phyloP scores from a whole-genome alignment of 2,797 vertebrate genomes.

The Melanotaenia boesemani region DNA sequence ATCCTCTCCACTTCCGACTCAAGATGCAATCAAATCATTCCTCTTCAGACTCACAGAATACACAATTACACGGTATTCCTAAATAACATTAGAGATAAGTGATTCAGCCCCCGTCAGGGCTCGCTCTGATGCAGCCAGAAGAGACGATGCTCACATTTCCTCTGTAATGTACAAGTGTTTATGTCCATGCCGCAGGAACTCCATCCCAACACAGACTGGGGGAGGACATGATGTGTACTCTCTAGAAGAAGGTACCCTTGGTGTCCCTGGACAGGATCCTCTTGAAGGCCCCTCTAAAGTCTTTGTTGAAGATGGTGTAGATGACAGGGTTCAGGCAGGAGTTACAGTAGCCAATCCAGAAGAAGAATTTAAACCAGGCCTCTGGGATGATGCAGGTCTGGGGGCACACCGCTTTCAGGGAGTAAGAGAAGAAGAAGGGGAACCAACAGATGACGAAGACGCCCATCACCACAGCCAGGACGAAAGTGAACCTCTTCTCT shows the following conservation, averaged over 20 bases:
- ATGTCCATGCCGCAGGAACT: no score
- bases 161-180: no score
- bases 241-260: conserved; percentile 71
- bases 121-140: conserved; percentile 21
- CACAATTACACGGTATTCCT: conserved; percentile 47
- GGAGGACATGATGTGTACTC: no score
- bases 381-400: conserved; percentile 78
- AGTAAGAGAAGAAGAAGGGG: conserved; percentile 89
- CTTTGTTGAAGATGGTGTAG: no score
- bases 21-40: conserved; percentile 44
- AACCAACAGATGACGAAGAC: conserved; percentile 90
- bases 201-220: no score
- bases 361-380: conserved; percentile 85
- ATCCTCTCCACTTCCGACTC: conserved; percentile 48
- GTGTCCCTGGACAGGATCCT: conserved; percentile 83
- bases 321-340: no score
- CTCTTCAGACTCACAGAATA: conserved; percentile 43
- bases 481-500: conserved; percentile 91
- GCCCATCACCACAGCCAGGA: conserved; percentile 88
- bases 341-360: no score
- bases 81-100: conserved; percentile 61
- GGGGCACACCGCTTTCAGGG: conserved; percentile 82
- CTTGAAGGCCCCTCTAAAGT: no score
- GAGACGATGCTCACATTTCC: no score
- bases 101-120: conserved; percentile 37